phyloP scores from a whole-genome alignment of 2,113 vertebrate species.

The Saccopteryx bilineata region DNA sequence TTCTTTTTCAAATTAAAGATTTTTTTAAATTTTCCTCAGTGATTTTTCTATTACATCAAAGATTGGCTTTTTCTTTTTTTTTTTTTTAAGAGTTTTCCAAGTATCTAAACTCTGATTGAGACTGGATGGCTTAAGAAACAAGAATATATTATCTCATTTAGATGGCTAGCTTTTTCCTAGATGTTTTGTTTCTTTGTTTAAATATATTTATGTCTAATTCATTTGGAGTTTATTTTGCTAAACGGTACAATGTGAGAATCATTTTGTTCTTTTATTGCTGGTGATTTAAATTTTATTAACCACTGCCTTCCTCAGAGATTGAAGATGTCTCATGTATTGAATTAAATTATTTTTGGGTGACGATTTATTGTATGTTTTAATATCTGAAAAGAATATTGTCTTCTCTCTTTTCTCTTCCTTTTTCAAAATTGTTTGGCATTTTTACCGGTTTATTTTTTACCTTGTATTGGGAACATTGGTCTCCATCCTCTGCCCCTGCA shows the following conservation, averaged over 20 bases:
- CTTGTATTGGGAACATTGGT: neutral
- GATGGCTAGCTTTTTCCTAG: neutral
- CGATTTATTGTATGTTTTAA: neutral
- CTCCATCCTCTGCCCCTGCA: neutral
- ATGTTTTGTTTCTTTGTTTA: neutral
- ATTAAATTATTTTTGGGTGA: neutral
- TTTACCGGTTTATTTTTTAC: neutral
- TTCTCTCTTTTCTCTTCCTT: neutral
- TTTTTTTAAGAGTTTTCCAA: neutral
- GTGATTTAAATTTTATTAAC: neutral
- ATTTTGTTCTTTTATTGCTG: neutral
- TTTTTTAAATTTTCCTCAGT: neutral
- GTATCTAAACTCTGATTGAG: neutral
- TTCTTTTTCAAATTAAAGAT: neutral
- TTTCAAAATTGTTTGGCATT: neutral
- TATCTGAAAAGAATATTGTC: neutral
- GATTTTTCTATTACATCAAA: neutral
- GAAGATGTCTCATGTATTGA: neutral
- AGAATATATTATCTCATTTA: too few species aligned
- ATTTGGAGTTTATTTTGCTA: conserved; percentile 28
- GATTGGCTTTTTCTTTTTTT: neutral
- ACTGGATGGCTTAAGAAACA: too few species aligned
- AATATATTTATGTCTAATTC: neutral
- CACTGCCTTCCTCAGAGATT: neutral
- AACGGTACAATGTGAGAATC: neutral